Base-by-base conservation (phyloP, 2,888 invertebrate genomes). In the Cheilosia urbana region DNA sequence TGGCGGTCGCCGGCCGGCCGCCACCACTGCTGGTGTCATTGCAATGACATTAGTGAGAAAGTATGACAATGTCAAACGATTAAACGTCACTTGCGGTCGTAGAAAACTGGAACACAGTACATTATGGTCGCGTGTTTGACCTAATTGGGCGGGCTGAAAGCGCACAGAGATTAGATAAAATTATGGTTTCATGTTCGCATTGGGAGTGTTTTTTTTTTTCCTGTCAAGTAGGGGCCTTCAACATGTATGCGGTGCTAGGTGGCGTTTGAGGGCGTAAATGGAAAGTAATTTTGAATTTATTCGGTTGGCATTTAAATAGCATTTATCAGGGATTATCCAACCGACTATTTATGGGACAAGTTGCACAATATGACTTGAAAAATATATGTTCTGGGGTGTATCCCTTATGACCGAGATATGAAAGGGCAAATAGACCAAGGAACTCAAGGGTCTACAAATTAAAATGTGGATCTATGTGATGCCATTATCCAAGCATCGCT, bases 91-190 rank as follows among this genome's bases (percentile, higher is more conserved):
- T 62, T 62, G 55, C 11, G 68, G 42, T 62, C 47, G 34, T 40
- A 37, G 4, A 6, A 53, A 78, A 69, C 40, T 78, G 63, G 78
- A 78, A 78, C 78, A 71, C 62, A 55, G 60, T 51, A 51, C 77
- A 77, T 77, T 77, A 77, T 37, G 62, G 53, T 69, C 77, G 62
- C 77, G 68, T 77, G 68, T 62, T 55, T 77, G 77, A 62, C 77
- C 69, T 45, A 77, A 68, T 68, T 62, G 57, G 51, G 27, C 30
- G 47, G n/a, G 27, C 27, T 15, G 47, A 37, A 65, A 57, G 13
- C 17, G 27, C 42, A 1, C n/a, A 15, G 47, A 62, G 21, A 62
- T 72, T 62, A 72, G 71, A 72, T 51, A 42, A 57, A 37, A 42
- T 49, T 49, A 13, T 13, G 34, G 27, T 47, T 49, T 45, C 27